Conservation (phyloP, 2,113 vertebrate genomes). For the Mesocricetus auratus region DNA sequence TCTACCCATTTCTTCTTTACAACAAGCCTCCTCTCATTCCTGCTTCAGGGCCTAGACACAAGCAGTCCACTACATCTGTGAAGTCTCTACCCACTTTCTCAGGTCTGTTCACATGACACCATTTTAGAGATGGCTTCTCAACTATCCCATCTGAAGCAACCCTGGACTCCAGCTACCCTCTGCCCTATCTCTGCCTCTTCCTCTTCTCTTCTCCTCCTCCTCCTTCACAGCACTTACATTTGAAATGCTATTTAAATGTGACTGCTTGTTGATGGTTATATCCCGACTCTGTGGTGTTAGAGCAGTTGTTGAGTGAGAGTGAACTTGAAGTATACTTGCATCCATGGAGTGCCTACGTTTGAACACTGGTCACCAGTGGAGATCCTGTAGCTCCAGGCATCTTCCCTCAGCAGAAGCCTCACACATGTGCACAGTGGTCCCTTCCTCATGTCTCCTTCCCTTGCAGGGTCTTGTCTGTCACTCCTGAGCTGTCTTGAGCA, state of each 20-base stretch:
- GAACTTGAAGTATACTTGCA: neutral
- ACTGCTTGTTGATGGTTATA: neutral
- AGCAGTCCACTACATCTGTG: neutral
- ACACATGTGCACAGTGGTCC: accelerated
- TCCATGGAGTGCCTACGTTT: accelerated
- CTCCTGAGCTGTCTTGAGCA: accelerated
- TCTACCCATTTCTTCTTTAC: neutral
- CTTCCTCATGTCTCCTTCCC: neutral
- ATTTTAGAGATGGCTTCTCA: neutral
- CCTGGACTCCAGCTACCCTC: neutral
- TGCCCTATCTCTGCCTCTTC: accelerated
- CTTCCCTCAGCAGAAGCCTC: neutral
- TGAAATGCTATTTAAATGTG: neutral
- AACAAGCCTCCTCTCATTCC: neutral
- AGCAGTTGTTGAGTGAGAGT: neutral
- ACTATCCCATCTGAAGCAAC: neutral
- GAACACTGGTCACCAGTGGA: neutral
- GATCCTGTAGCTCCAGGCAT: neutral
- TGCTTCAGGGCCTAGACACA: neutral
- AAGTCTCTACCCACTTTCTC: neutral
- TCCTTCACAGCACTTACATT: neutral
- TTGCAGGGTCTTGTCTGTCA: neutral
- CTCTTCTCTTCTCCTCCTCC: too few relatives aligned
- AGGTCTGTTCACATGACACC: neutral
- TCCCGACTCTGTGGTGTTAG: neutral